Evolutionary conservation across 1,140 invertebrate genomes (phyloP).

Genomic region (Homarus americanus): DNA sequence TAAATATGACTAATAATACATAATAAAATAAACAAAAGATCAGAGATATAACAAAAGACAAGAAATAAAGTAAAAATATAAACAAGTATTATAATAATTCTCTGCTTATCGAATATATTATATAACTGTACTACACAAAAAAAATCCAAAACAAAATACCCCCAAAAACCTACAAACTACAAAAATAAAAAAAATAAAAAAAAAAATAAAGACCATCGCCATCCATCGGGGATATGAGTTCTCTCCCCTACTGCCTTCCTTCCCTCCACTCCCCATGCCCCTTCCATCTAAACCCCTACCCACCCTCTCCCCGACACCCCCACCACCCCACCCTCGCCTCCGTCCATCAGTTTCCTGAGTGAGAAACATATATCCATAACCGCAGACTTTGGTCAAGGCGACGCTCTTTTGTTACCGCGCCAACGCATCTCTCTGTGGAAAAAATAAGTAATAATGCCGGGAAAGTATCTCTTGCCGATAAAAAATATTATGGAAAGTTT

Average conservation of each 20-base stretch:
- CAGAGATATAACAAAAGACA: neutral
- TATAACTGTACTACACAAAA: neutral
- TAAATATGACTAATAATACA: no score
- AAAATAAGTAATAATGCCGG: neutral
- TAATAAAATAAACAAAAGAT: no score
- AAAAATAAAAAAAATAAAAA: neutral
- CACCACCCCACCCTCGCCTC: no score
- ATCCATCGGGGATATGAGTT: slow-evolving; percentile 2
- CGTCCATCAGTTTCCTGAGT: neutral
- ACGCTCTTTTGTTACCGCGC: neutral
- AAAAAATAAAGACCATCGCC: neutral
- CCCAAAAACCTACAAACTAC: no score
- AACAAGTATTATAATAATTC: neutral
- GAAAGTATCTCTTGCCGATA: neutral
- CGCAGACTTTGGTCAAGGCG: neutral
- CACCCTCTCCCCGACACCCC: no score
- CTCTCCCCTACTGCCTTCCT: neutral
- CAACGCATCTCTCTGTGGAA: neutral
- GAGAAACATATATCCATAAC: neutral
- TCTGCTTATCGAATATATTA: neutral
- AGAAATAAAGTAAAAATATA: neutral
- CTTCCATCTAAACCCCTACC: neutral
- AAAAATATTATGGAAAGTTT: no score
- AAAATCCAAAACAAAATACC: neutral
- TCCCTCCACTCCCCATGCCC: neutral